These are phyloP conservation scores for Mythimna lalbum DNA, from an alignment of 2,888 invertebrate species.

Conservation along the genomic window DNA sequence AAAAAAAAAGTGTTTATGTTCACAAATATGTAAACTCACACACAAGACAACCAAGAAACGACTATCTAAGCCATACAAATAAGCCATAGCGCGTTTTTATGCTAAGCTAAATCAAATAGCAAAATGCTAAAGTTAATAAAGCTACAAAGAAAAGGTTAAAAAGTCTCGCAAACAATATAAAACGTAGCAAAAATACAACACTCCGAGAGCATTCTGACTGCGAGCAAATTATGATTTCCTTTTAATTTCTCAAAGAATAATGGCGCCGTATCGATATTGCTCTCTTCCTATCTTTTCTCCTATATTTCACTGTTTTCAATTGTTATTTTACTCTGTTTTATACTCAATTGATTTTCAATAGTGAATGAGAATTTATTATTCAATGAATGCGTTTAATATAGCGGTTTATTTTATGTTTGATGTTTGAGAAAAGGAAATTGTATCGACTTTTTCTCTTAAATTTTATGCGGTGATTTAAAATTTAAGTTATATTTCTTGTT, in stretches of 20 bases:
- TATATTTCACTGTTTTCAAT: slow-evolving; percentile 65
- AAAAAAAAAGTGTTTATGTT: no score
- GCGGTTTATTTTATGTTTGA: slow-evolving; percentile 26
- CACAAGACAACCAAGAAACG: no score
- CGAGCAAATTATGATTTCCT: slow-evolving; percentile 68
- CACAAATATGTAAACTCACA: no score
- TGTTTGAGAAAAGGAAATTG: neutral
- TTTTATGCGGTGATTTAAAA: neutral
- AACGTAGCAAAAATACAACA: slow-evolving; percentile 21
- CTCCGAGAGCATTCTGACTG: slow-evolving; percentile 24
- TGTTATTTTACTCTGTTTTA: slow-evolving; percentile 66
- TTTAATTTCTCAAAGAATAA: slow-evolving; percentile 66
- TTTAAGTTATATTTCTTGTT: neutral
- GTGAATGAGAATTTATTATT: slow-evolving; percentile 56
- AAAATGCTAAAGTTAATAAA: neutral
- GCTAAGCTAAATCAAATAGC: slow-evolving; percentile 12
- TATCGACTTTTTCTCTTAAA: neutral
- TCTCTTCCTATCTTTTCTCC: slow-evolving; percentile 67
- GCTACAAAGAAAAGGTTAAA: neutral
- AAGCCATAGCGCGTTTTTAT: neutral
- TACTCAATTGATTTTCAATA: slow-evolving; percentile 69
- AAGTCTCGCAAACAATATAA: slow-evolving; percentile 23
- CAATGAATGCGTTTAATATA: slow-evolving; percentile 19
- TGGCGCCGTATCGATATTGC: slow-evolving; percentile 65
- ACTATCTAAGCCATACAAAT: no score